These are phyloP conservation scores for Lacanobia oleracea DNA, from an alignment of 2,888 invertebrate species.

Conservation along the genomic window DNA sequence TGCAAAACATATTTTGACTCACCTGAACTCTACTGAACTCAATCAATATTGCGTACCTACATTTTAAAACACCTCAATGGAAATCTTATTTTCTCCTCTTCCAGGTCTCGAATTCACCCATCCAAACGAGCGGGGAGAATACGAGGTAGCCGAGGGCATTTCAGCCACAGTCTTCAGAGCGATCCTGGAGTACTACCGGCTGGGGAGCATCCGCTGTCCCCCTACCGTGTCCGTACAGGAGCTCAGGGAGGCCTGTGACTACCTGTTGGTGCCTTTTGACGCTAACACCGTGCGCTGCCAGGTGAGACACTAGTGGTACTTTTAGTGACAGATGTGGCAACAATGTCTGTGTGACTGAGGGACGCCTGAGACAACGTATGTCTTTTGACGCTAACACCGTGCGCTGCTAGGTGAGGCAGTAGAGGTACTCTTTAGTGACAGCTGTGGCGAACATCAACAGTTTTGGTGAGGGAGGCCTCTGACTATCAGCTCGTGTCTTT, in stretches of 20 bases:
- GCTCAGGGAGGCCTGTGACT: constrained; percentile 99
- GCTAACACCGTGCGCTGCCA: constrained; percentile 97
- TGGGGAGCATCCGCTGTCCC: constrained; percentile 97
- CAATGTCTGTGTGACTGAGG: constrained; percentile 86
- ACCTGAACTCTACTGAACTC: no score
- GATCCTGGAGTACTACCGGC: constrained; percentile 98
- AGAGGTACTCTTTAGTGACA: background rate
- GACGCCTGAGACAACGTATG: constrained; percentile 99
- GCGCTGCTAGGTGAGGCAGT: constrained; percentile 92
- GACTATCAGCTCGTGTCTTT: no score
- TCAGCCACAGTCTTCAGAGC: constrained; percentile 98
- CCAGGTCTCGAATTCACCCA: constrained; percentile 96
- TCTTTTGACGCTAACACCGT: constrained; percentile 99
- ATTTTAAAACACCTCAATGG: no score
- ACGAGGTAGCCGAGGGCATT: constrained; percentile 99
- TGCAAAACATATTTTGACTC: no score
- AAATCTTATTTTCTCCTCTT: constrained; percentile 1
- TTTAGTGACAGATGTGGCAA: background rate
- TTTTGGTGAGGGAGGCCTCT: background rate
- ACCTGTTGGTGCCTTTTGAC: constrained; percentile 99
- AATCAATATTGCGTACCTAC: no score
- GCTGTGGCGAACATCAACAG: background rate
- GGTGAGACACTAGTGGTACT: constrained; percentile 68
- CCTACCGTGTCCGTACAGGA: constrained; percentile 99
- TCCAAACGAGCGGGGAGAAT: constrained; percentile 99